Evolutionary conservation across 2,888 invertebrate species (phyloP).

Genomic region (Plagodis pulveraria): DNA sequence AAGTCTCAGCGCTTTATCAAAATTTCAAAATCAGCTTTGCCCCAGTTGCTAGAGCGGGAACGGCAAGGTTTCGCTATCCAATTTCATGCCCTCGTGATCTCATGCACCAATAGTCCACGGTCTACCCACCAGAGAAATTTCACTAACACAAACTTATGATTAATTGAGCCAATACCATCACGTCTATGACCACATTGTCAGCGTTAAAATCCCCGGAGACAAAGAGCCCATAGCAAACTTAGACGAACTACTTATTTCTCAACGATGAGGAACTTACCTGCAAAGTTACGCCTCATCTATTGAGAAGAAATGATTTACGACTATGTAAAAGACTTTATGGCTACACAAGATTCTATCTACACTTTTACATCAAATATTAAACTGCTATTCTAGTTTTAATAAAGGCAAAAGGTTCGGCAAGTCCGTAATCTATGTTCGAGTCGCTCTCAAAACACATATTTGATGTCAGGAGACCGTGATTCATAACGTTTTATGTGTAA

Average conservation of each 20-base stretch:
- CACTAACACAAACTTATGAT: slow-evolving; percentile 83
- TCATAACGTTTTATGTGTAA: slow-evolving; percentile 62
- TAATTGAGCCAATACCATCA: slow-evolving; percentile 81
- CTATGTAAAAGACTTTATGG: slow-evolving; percentile 53
- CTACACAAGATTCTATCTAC: slow-evolving; percentile 33
- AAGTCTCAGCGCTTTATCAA: slow-evolving; percentile 37
- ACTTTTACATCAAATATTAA: slow-evolving; percentile 38
- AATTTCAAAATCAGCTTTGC: slow-evolving; percentile 63
- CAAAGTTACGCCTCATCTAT: slow-evolving; percentile 32
- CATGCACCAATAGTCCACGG: slow-evolving; percentile 70
- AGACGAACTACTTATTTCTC: slow-evolving; percentile 29
- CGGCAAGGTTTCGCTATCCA: slow-evolving; percentile 74
- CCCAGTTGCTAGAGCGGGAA: slow-evolving; percentile 65
- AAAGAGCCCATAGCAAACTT: slow-evolving; percentile 43
- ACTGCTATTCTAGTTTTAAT: slow-evolving; percentile 41
- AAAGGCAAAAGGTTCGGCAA: slow-evolving; percentile 50
- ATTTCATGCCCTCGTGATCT: slow-evolving; percentile 81
- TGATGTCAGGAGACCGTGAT: slow-evolving; percentile 54
- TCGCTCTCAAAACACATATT: slow-evolving; percentile 55
- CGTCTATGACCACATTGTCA: slow-evolving; percentile 63
- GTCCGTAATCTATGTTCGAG: slow-evolving; percentile 45
- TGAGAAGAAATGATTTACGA: slow-evolving; percentile 33
- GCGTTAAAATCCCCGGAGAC: slow-evolving; percentile 43
- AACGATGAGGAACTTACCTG: slow-evolving; percentile 24
- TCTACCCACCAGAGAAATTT: slow-evolving; percentile 75